These are phyloP conservation scores for Rhynchonycteris naso DNA, from an alignment of 2,797 vertebrate species.

Conservation along the genomic window DNA sequence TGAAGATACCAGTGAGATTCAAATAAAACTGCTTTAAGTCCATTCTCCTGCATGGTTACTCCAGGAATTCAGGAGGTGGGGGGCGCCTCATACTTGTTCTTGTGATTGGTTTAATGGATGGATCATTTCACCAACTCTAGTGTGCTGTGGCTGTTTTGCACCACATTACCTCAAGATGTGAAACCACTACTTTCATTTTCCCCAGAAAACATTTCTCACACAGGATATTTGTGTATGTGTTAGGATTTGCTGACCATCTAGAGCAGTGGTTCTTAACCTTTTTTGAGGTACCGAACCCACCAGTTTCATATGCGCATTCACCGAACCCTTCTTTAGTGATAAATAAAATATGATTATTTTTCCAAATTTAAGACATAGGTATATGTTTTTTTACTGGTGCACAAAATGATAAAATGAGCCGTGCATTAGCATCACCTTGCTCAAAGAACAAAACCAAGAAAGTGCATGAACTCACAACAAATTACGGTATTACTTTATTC, in stretches of 20 bases:
- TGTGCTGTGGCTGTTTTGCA: not conserved
- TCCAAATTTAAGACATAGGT: too few species aligned
- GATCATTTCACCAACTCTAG: not conserved
- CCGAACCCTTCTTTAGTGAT: too few species aligned
- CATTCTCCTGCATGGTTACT: not conserved
- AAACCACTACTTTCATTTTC: not conserved
- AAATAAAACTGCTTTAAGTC: not conserved
- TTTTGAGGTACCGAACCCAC: too few species aligned
- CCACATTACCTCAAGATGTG: not conserved
- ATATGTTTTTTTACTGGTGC: too few species aligned
- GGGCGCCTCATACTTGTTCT: not conserved
- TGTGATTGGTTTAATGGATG: not conserved
- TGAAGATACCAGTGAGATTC: not conserved
- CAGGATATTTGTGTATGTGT: not conserved
- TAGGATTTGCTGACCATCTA: not conserved
- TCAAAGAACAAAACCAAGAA: too few species aligned
- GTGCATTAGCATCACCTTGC: too few species aligned
- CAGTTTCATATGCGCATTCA: too few species aligned
- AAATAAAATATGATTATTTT: too few species aligned
- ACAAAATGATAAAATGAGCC: too few species aligned
- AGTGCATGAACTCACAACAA: too few species aligned
- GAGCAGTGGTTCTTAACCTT: too few species aligned
- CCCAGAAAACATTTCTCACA: not conserved
- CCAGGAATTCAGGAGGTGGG: not conserved
- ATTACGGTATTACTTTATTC: too few species aligned